phyloP scores from a whole-genome alignment of 2,113 vertebrate genomes.

The Phalacrocorax aristotelis region DNA sequence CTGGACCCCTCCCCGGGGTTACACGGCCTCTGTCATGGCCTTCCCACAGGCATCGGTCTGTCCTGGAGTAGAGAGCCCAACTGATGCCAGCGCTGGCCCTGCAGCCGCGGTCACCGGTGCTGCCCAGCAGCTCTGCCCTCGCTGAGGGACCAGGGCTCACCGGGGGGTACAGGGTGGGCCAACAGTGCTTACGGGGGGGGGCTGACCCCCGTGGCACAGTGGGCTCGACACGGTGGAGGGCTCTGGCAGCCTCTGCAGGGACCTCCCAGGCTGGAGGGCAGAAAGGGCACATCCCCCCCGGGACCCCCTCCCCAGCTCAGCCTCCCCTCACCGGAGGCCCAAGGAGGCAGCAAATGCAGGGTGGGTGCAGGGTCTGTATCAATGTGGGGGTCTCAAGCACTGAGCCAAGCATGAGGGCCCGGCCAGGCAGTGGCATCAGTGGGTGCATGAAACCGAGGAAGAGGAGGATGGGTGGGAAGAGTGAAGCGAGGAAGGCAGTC shows the following conservation, averaged over 20 bases:
- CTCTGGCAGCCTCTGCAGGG: neutral
- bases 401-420: too few species aligned
- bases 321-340: neutral
- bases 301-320: neutral
- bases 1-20: neutral
- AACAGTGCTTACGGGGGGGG: neutral
- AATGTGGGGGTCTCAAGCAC: neutral
- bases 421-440: too few species aligned
- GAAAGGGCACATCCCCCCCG: neutral
- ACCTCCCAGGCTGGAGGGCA: neutral
- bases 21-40: too few species aligned
- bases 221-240: neutral
- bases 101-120: too few species aligned
- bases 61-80: too few species aligned
- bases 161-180: too few species aligned
- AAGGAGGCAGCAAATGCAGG: neutral
- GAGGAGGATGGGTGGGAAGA: conserved; percentile 61
- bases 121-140: neutral
- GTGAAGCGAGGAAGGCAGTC: neutral
- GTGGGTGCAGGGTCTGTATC: neutral
- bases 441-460: neutral
- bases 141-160: neutral
- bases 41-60: too few species aligned
- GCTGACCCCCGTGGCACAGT: too few species aligned
- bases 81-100: too few species aligned